Conservation (phyloP, 1,140 invertebrate genomes). For the Leptopilina clavipes region DNA sequence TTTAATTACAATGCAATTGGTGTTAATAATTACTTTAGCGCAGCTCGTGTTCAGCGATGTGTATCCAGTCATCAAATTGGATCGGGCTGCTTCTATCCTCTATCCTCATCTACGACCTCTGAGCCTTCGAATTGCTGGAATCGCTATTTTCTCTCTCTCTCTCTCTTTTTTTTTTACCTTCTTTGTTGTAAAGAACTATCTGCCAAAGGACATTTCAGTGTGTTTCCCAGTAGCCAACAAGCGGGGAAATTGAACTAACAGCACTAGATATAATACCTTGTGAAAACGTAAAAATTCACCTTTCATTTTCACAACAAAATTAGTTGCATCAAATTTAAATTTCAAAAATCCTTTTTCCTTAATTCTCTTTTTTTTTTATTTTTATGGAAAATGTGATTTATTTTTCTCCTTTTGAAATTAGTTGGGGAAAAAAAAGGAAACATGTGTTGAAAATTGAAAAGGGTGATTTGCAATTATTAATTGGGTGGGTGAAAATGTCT, state of each 20-base stretch:
- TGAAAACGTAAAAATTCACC: background rate
- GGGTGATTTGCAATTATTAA: background rate
- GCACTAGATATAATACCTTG: background rate
- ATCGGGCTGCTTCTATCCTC: constrained; percentile 51
- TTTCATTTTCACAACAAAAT: too few relatives aligned
- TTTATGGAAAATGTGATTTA: too few relatives aligned
- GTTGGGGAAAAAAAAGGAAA: too few relatives aligned
- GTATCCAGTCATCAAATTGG: constrained; percentile 70
- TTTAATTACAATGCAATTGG: constrained; percentile 68
- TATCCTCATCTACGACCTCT: constrained; percentile 39
- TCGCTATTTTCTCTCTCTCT: constrained; percentile 11
- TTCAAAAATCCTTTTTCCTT: too few relatives aligned
- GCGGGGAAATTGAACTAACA: constrained; percentile 23
- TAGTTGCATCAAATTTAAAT: too few relatives aligned
- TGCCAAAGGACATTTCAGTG: constrained; percentile 33
- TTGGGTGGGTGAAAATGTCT: background rate
- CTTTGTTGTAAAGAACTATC: constrained; percentile 37
- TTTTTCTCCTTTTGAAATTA: too few relatives aligned
- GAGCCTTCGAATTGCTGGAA: constrained; percentile 33
- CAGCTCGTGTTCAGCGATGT: constrained; percentile 63
- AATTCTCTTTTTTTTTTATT: too few relatives aligned
- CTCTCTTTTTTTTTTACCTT: constrained; percentile 28
- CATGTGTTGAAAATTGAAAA: background rate
- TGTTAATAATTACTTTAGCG: constrained; percentile 69
- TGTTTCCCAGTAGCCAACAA: constrained; percentile 26